A percentile compares a stretch with the other conserved stretches of the same genome.
Conservation (phyloP, 2,888 invertebrate genomes). For the Mesoligia furuncula region DNA sequence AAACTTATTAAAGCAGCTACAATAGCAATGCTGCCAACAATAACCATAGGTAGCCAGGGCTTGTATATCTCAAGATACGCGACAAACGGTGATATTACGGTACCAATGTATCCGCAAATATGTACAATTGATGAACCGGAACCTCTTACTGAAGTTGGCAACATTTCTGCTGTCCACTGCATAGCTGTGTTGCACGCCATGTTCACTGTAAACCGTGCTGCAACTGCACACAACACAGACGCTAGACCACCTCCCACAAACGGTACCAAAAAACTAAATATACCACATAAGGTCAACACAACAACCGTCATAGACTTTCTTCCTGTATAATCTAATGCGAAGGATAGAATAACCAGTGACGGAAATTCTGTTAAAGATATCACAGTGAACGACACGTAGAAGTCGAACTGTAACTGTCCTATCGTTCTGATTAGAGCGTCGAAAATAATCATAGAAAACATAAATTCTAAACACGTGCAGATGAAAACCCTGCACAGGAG, state of each 20-base stretch:
- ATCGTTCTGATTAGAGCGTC: constrained; percentile 80
- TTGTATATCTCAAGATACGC: constrained; percentile 76
- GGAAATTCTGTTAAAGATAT: constrained; percentile 82
- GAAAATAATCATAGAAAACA: constrained; percentile 76
- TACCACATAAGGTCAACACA: constrained; percentile 65
- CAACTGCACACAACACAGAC: constrained; percentile 79
- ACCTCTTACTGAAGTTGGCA: constrained; percentile 82
- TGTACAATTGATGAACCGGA: constrained; percentile 79
- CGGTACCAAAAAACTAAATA: constrained; percentile 76
- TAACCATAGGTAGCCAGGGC: constrained; percentile 78
- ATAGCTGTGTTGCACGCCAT: constrained; percentile 75
- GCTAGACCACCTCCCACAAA: constrained; percentile 74
- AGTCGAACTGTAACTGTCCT: constrained; percentile 77
- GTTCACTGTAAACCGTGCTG: constrained; percentile 80
- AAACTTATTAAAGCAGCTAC: constrained; percentile 72
- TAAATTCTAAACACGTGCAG: constrained; percentile 75
- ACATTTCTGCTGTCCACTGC: constrained; percentile 82
- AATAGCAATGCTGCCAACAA: constrained; percentile 72
- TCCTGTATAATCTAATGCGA: constrained; percentile 78
- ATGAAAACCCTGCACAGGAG: constrained; percentile 75
- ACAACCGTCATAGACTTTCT: constrained; percentile 75
- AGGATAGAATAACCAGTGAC: constrained; percentile 76
- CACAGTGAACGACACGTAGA: constrained; percentile 81
- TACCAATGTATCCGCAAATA: constrained; percentile 78
- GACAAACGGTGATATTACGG: constrained; percentile 81